These are phyloP conservation scores for Meganola albula DNA, from an alignment of 2,888 invertebrate species.

Conservation along the genomic window DNA sequence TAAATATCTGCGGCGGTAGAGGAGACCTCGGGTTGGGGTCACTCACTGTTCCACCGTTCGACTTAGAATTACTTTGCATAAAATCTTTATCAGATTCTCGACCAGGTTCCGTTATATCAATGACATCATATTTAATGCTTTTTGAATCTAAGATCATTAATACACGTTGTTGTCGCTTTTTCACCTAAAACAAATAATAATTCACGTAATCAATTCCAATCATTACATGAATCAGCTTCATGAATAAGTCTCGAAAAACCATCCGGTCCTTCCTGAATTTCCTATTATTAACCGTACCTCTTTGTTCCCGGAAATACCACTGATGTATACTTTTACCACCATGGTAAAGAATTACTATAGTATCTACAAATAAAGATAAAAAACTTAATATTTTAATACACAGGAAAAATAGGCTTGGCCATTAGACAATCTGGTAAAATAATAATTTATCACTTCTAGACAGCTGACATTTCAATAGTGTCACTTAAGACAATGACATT, in stretches of 20 bases:
- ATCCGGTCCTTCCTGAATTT: slow-evolving; percentile 60
- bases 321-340: slow-evolving; percentile 94
- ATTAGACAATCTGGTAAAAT: slow-evolving; percentile 60
- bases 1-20: slow-evolving; percentile 96
- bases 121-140: slow-evolving; percentile 90
- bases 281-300: slow-evolving; percentile 84
- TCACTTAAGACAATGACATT: too few relatives aligned
- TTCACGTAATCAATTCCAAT: slow-evolving; percentile 63
- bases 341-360: slow-evolving; percentile 70
- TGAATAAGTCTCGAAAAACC: slow-evolving; percentile 48
- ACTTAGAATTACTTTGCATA: slow-evolving; percentile 92
- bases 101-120: slow-evolving; percentile 97
- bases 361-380: slow-evolving; percentile 43
- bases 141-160: slow-evolving; percentile 95
- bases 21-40: slow-evolving; percentile 87
- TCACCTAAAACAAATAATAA: slow-evolving; percentile 82
- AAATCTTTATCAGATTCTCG: slow-evolving; percentile 92
- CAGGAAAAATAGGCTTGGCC: slow-evolving; percentile 73
- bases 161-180: slow-evolving; percentile 96
- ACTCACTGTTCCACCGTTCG: slow-evolving; percentile 84
- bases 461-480: too few relatives aligned
- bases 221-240: slow-evolving; percentile 57
- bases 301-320: slow-evolving; percentile 95
- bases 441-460: too few relatives aligned
- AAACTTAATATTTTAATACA: slow-evolving; percentile 49